phyloP scores from a whole-genome alignment of 2,113 vertebrate genomes.

The Pomatostomus ruficeps region DNA sequence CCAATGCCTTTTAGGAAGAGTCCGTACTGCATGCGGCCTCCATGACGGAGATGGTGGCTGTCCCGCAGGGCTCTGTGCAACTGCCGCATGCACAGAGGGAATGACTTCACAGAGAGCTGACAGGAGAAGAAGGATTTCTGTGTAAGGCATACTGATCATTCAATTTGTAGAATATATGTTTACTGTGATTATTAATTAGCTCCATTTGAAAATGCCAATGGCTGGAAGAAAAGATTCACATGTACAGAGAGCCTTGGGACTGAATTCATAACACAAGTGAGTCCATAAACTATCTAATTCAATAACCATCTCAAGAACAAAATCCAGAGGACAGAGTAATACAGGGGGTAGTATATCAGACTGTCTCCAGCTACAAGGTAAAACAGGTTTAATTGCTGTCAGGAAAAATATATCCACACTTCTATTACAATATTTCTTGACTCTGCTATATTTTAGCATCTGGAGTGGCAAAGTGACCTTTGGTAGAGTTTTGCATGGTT shows the following conservation, averaged over 20 bases:
- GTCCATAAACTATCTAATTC: background rate
- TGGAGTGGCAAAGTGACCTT: background rate
- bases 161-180: background rate
- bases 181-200: background rate
- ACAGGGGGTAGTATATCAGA: background rate
- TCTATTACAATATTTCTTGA: background rate
- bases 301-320: background rate
- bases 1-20: conserved; percentile 96
- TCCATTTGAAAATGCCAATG: background rate
- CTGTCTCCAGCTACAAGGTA: background rate
- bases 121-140: background rate
- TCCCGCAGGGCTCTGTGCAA: conserved; percentile 87
- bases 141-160: background rate
- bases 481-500: background rate
- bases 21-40: conserved; percentile 95
- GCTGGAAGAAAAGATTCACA: background rate
- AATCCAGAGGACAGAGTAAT: background rate
- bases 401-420: background rate
- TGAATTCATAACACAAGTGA: background rate
- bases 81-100: conserved; percentile 93
- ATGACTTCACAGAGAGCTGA: conserved; percentile 88
- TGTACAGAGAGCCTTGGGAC: background rate
- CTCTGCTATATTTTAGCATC: background rate
- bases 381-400: background rate
- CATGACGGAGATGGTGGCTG: conserved; percentile 91